Percentiles rank a stretch among this genome's conserved stretches.
Evolutionary conservation across 2,113 vertebrate species (phyloP).

Genomic region (Varanus komodoensis): DNA sequence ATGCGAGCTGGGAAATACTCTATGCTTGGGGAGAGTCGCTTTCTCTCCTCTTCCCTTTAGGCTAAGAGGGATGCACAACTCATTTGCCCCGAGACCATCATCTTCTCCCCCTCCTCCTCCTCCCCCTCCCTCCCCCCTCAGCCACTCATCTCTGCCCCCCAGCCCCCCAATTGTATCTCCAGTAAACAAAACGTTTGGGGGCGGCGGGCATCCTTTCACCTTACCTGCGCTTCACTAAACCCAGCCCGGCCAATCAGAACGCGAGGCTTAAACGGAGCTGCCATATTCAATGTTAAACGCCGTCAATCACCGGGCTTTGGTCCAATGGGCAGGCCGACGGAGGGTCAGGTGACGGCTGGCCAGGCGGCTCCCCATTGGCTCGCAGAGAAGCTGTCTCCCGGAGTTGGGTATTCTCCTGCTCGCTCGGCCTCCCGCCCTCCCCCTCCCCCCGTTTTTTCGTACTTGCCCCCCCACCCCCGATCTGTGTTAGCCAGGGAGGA

Average conservation of each 20-base stretch:
- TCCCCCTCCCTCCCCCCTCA: background rate
- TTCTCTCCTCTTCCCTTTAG: background rate
- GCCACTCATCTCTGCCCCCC: background rate
- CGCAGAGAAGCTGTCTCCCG: slow-evolving; percentile 83
- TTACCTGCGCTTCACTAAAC: slow-evolving; percentile 84
- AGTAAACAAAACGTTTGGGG: slow-evolving; percentile 31
- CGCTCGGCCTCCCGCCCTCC: background rate
- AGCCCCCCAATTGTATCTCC: background rate
- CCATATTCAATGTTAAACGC: slow-evolving; percentile 84
- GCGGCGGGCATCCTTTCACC: slow-evolving; percentile 46
- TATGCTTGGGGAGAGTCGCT: background rate
- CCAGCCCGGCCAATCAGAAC: slow-evolving; percentile 85
- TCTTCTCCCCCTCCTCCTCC: background rate
- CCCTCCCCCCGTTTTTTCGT: background rate
- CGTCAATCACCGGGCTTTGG: slow-evolving; percentile 83
- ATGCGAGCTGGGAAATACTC: background rate
- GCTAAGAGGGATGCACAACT: background rate
- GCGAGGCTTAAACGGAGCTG: slow-evolving; percentile 80
- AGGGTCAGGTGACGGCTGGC: slow-evolving; percentile 82
- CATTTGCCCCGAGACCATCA: background rate
- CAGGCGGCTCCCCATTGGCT: slow-evolving; percentile 84
- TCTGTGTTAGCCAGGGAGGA: slow-evolving; percentile 92
- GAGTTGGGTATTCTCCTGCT: slow-evolving; percentile 79
- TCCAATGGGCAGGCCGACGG: slow-evolving; percentile 81
- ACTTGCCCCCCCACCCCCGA: background rate